Conservation (phyloP, 2,888 invertebrate species). For the Iselma pallidipennis region DNA sequence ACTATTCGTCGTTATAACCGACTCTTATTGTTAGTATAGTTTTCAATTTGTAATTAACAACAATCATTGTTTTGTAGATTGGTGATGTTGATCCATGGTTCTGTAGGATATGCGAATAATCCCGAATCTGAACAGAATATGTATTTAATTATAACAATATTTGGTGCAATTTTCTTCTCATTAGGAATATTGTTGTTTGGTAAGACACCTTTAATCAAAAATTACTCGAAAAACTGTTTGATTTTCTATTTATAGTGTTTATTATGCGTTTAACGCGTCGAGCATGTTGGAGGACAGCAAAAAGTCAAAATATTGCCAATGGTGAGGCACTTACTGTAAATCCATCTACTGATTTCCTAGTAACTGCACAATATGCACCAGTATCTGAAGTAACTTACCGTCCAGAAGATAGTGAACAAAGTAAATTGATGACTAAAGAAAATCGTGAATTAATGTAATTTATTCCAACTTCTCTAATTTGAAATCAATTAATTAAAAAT, state of each 20-base stretch:
- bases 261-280: slow-evolving; percentile 49
- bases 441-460: slow-evolving; percentile 46
- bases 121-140: slow-evolving; percentile 48
- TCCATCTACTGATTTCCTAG: slow-evolving; percentile 76
- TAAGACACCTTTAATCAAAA: slow-evolving; percentile 41
- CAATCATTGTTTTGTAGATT: slow-evolving; percentile 54
- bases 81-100: slow-evolving; percentile 66
- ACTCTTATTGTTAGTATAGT: no score
- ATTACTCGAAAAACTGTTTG: not conserved
- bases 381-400: slow-evolving; percentile 69
- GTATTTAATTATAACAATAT: slow-evolving; percentile 61
- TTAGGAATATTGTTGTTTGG: slow-evolving; percentile 65
- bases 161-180: slow-evolving; percentile 66
- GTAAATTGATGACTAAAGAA: slow-evolving; percentile 71
- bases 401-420: slow-evolving; percentile 71
- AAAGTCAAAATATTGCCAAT: slow-evolving; percentile 59
- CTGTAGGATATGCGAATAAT: slow-evolving; percentile 62
- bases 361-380: slow-evolving; percentile 76
- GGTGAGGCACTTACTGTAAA: slow-evolving; percentile 66
- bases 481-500: not conserved
- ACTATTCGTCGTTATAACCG: not conserved
- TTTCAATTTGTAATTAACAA: slow-evolving; percentile 26
- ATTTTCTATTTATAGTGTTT: slow-evolving; percentile 49
- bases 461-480: not conserved
- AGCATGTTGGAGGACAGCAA: slow-evolving; percentile 51